phyloP scores from a whole-genome alignment of 2,888 invertebrate genomes.

The Pomacea canaliculata region DNA sequence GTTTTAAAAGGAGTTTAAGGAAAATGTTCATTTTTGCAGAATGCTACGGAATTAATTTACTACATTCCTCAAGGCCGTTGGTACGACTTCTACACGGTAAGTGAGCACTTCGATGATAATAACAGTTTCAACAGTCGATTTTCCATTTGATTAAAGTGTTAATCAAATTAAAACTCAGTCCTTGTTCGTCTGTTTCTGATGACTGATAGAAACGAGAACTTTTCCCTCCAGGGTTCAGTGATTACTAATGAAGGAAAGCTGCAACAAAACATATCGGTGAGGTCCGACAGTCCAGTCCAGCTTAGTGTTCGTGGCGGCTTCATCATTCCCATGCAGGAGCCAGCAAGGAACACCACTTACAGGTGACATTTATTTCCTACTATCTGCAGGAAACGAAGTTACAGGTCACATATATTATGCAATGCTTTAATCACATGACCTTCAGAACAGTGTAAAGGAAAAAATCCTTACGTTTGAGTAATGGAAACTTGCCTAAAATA shows the following conservation, averaged over 20 bases:
- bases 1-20: too few species aligned
- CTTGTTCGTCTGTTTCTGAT: too few species aligned
- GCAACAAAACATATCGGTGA: conserved; percentile 11
- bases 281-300: conserved; percentile 34
- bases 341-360: conserved; percentile 52
- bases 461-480: too few species aligned
- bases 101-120: conserved; percentile 19
- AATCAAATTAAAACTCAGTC: too few species aligned
- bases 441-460: too few species aligned
- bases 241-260: background rate
- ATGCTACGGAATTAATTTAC: conserved; percentile 43
- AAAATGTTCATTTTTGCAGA: conserved; percentile 31
- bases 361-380: conserved; percentile 17
- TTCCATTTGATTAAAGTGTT: too few species aligned
- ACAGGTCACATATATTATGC: background rate
- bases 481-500: too few species aligned
- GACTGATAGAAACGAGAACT: too few species aligned
- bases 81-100: conserved; percentile 62
- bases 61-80: conserved; percentile 56
- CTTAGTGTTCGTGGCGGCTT: conserved; percentile 60
- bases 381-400: background rate
- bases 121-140: too few species aligned
- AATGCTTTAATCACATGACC: too few species aligned
- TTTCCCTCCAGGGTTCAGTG: conserved; percentile 22
- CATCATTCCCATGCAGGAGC: conserved; percentile 71